Evolutionary conservation across 2,797 vertebrate genomes (phyloP).

Genomic region (Catostomus latipinnis): DNA sequence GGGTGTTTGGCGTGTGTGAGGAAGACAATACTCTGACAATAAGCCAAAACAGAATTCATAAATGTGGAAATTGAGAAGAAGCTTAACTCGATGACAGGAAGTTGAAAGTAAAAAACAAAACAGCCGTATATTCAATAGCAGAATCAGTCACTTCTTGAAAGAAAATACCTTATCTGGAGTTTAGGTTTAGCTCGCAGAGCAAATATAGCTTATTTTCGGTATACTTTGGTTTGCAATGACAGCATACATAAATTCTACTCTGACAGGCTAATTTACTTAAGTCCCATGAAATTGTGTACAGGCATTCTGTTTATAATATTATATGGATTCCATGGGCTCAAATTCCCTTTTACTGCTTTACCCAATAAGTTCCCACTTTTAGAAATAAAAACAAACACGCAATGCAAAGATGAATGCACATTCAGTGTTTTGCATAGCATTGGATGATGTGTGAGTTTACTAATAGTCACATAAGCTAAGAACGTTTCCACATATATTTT

Average conservation of each 20-base stretch:
- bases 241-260: background rate
- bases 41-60: conserved; percentile 41
- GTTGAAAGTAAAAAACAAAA: conserved; percentile 14
- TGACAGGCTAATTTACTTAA: conserved; percentile 9
- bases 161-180: conserved; percentile 17
- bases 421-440: background rate
- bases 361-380: background rate
- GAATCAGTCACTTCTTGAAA: conserved; percentile 8
- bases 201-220: background rate
- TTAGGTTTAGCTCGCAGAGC: background rate
- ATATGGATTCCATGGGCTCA: background rate
- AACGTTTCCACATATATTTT: conserved; percentile 1
- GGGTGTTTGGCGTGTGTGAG: conserved; percentile 26
- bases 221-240: background rate
- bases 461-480: conserved; percentile 4
- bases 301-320: background rate
- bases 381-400: background rate
- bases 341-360: background rate
- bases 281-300: background rate
- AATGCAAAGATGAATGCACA: too few species aligned
- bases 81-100: conserved; percentile 35
- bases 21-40: conserved; percentile 45
- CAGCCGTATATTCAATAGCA: conserved; percentile 11
- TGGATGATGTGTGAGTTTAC: background rate
- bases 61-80: conserved; percentile 45